These are phyloP conservation scores for Oligia latruncula DNA, from an alignment of 2,888 invertebrate species.

Conservation along the genomic window DNA sequence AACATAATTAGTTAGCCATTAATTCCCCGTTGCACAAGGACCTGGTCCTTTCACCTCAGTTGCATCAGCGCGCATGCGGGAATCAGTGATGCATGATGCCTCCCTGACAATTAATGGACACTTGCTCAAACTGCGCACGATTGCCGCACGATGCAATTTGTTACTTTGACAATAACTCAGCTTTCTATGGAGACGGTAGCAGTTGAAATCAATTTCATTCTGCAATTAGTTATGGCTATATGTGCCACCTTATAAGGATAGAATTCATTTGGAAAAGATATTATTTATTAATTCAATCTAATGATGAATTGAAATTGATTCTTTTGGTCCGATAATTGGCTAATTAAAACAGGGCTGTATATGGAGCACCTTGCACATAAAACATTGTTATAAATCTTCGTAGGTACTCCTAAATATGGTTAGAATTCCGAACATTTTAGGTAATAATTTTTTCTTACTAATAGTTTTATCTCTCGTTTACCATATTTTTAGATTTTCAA, in stretches of 20 bases:
- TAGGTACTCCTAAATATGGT: background rate
- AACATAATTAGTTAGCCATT: slow-evolving; percentile 52
- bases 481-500: slow-evolving; percentile 16
- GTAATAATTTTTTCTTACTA: background rate
- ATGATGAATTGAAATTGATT: slow-evolving; percentile 51
- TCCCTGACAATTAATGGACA: slow-evolving; percentile 71
- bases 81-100: slow-evolving; percentile 73
- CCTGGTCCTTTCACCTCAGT: slow-evolving; percentile 63
- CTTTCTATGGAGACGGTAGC: slow-evolving; percentile 65
- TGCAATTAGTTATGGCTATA: slow-evolving; percentile 61
- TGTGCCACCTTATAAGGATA: slow-evolving; percentile 56
- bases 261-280: slow-evolving; percentile 53
- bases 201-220: slow-evolving; percentile 61
- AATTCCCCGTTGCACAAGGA: slow-evolving; percentile 51
- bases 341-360: slow-evolving; percentile 17
- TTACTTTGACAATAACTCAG: slow-evolving; percentile 64
- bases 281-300: slow-evolving; percentile 46
- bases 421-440: background rate
- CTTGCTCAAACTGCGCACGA: slow-evolving; percentile 62
- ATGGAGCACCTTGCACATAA: background rate
- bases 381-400: slow-evolving; percentile 3
- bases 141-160: slow-evolving; percentile 65
- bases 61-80: slow-evolving; percentile 64
- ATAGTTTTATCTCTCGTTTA: slow-evolving; percentile 6
- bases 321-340: slow-evolving; percentile 30